Percentiles rank a stretch among this genome's conserved stretches.
Conservation (phyloP, 2,888 invertebrate species). For the Ernsta delagoae region DNA sequence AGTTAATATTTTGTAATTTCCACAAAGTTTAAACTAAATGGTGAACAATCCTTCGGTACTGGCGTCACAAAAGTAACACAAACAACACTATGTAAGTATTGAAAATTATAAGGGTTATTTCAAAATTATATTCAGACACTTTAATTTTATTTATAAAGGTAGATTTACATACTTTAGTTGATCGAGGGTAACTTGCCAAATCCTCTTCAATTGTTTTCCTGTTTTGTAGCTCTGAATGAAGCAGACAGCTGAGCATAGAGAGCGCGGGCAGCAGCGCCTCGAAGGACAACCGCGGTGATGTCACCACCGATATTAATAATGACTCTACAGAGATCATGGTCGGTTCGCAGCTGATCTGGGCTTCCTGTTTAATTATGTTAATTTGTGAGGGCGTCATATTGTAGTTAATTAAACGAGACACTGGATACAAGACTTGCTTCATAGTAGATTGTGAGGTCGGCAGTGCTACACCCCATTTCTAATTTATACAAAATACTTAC, state of each 20-base stretch:
- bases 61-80: too few species aligned
- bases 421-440: too few species aligned
- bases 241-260: constrained; percentile 70
- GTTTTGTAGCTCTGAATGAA: constrained; percentile 47
- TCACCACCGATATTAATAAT: constrained; percentile 90
- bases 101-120: too few species aligned
- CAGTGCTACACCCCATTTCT: too few species aligned
- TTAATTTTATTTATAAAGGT: too few species aligned
- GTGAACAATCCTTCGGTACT: too few species aligned
- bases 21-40: too few species aligned
- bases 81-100: too few species aligned
- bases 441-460: too few species aligned
- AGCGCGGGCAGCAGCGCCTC: constrained; percentile 88
- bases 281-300: constrained; percentile 86
- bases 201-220: constrained; percentile 41
- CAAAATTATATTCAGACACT: too few species aligned
- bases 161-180: constrained; percentile 37
- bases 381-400: background rate
- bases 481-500: constrained; percentile 60
- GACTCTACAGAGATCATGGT: constrained; percentile 95
- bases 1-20: too few species aligned
- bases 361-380: constrained; percentile 81
- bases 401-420: too few species aligned
- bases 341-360: constrained; percentile 94
- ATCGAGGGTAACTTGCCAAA: constrained; percentile 9